These are phyloP conservation scores for Elysia crispata DNA, from an alignment of 2,888 invertebrate genomes.

Conservation along the genomic window DNA sequence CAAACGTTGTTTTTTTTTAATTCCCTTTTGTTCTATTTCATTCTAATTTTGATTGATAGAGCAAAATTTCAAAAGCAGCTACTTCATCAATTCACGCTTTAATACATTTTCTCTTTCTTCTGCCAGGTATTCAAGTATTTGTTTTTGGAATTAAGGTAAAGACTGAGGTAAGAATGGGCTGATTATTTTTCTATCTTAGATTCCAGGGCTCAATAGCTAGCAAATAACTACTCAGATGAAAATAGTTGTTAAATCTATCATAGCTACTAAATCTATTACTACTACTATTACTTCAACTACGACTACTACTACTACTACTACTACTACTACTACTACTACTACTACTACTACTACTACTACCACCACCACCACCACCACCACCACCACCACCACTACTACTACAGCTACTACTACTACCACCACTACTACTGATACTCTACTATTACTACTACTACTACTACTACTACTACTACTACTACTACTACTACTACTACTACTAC, in stretches of 20 bases:
- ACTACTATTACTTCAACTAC: background rate
- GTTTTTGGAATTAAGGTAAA: slow-evolving; percentile 45
- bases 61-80: too few species aligned
- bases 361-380: background rate
- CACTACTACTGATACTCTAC: background rate
- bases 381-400: slow-evolving; percentile 14
- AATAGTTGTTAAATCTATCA: background rate
- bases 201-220: background rate
- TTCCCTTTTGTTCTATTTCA: too few species aligned
- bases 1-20: too few species aligned
- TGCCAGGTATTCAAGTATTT: slow-evolving; percentile 52
- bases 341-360: slow-evolving; percentile 27
- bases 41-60: too few species aligned
- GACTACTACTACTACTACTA: background rate
- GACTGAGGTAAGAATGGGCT: slow-evolving; percentile 39
- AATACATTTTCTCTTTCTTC: too few species aligned
- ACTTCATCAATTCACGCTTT: too few species aligned
- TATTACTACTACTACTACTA: background rate
- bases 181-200: background rate
- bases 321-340: slow-evolving; percentile 32
- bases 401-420: slow-evolving; percentile 18
- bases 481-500: too few species aligned
- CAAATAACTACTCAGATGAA: background rate
- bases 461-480: background rate
- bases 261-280: background rate